Percentiles rank a stretch among this genome's conserved stretches.
phyloP scores from a whole-genome alignment of 2,888 invertebrate species.

The Philereme vetulata region DNA sequence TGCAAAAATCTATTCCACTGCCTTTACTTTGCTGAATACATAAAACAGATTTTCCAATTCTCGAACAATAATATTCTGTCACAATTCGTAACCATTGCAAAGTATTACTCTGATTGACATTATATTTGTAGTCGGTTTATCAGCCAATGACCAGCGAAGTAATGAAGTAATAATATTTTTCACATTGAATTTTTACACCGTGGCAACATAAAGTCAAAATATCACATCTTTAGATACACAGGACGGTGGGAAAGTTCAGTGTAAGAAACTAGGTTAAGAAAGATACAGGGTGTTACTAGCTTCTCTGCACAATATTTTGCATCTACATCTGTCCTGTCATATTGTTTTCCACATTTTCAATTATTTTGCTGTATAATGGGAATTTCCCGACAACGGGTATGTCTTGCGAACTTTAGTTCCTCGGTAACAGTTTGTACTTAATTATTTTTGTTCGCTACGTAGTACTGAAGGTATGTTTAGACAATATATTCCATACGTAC shows the following conservation, averaged over 20 bases:
- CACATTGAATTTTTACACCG: constrained; percentile 39
- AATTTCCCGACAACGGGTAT: no score
- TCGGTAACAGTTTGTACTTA: background rate
- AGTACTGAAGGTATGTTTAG: background rate
- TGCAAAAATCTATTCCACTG: no score
- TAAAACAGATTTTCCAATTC: no score
- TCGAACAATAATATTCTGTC: no score
- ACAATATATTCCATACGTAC: background rate
- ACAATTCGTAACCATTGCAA: background rate
- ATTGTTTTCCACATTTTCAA: constrained; percentile 8
- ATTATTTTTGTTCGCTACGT: background rate
- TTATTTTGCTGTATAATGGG: background rate
- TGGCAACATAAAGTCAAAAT: background rate
- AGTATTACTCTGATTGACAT: background rate
- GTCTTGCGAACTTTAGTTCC: no score
- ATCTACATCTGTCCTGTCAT: constrained; percentile 7
- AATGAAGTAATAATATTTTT: constrained; percentile 39
- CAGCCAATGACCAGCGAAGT: constrained; percentile 34
- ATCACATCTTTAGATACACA: constrained; percentile 4
- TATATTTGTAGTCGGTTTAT: constrained; percentile 16
- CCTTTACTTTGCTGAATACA: no score
- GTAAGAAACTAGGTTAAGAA: constrained; percentile 54
- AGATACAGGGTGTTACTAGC: constrained; percentile 72
- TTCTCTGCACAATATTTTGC: constrained; percentile 46
- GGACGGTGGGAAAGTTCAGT: constrained; percentile 37